Base-by-base conservation (phyloP, 2,888 invertebrate species). In the Drosophila phalerata region DNA sequence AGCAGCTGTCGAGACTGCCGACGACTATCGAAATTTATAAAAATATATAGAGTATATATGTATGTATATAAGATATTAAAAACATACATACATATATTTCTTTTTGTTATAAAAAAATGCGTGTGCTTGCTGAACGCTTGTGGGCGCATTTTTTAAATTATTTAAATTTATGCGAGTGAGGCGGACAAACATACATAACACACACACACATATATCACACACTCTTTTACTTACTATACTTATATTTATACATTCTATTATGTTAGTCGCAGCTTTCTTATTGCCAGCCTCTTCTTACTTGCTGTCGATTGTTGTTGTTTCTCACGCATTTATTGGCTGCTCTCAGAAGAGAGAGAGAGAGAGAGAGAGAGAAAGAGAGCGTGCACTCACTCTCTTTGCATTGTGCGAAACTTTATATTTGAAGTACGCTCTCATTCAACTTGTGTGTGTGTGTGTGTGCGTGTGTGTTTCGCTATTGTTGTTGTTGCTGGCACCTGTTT, bases 141-240 rank as follows among this genome's bases (percentile, higher is more conserved):
- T 65, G 77, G 70, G 66, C 60, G 67, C 49, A 61, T 81, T 64
- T 74, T 69, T 66, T 48, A 73, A 80, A 72, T 80, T 80, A 74
- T 81, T 76, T 52, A 77, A 80, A 88, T 77, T 67, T 78, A 86
- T 84, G 79, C 70, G 60, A 67, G 73, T 62, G 60, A 63, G 17
- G 49, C 55, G 61, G 56, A 43, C 9, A 25, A 9, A 25, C 37
- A 62, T 17, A 55, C 49, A 17, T n/a, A n/a, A n/a, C n/a, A 43
- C 38, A 40, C 22, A 42, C 11, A 17, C 6, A 28, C 8, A 28
- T 28, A 28, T 28, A 28, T 6, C 64, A 37, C 25, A 34, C 28
- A 56, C 15, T 19, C 22, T 40, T 34, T 15, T 48, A 42, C 40
- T 4, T 58, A 48, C 52, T 38, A 28, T 19, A 38, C 19, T 38